Conservation (phyloP, 2,888 invertebrate species). For the Drosophila cracens region DNA sequence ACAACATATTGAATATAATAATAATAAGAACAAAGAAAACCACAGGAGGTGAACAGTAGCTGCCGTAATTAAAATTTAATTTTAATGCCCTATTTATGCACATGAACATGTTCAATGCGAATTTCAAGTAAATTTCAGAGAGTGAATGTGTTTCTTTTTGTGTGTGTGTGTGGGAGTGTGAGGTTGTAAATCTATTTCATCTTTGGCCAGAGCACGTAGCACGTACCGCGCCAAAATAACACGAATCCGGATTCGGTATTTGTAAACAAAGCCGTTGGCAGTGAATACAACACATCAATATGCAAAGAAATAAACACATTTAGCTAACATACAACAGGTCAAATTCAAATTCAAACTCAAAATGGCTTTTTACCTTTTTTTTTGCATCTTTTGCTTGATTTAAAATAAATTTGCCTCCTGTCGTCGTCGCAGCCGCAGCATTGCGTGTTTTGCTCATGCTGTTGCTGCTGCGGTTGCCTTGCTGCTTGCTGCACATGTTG, state of each 20-base stretch:
- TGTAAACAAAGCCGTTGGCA: slow-evolving; percentile 66
- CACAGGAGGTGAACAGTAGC: slow-evolving; percentile 48
- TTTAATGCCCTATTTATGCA: slow-evolving; percentile 71
- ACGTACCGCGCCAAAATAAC: slow-evolving; percentile 63
- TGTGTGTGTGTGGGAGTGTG: slow-evolving; percentile 2
- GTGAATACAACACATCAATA: slow-evolving; percentile 32
- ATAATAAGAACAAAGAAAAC: slow-evolving; percentile 23
- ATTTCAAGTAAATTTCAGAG: slow-evolving; percentile 35
- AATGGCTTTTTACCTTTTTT: slow-evolving; percentile 16
- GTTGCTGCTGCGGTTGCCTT: slow-evolving; percentile 2
- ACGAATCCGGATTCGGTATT: slow-evolving; percentile 39
- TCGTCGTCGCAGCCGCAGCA: slow-evolving; percentile 55
- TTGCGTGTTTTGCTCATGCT: slow-evolving; percentile 28
- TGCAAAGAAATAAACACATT: slow-evolving; percentile 11
- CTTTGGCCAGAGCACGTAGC: slow-evolving; percentile 56
- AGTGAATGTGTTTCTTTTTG: slow-evolving; percentile 21
- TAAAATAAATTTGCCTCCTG: slow-evolving; percentile 58
- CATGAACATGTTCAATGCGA: slow-evolving; percentile 37
- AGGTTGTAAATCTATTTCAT: slow-evolving; percentile 67
- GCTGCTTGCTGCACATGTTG: slow-evolving; percentile 55
- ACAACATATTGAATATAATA: slow-evolving; percentile 20
- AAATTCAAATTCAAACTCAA: slow-evolving; percentile 41
- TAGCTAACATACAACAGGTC: slow-evolving; percentile 60
- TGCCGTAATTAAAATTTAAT: slow-evolving; percentile 73
- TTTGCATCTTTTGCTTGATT: slow-evolving; percentile 26